Evolutionary conservation across 1,140 invertebrate genomes (phyloP).

Genomic region (Caenorhabditis tropicalis): DNA sequence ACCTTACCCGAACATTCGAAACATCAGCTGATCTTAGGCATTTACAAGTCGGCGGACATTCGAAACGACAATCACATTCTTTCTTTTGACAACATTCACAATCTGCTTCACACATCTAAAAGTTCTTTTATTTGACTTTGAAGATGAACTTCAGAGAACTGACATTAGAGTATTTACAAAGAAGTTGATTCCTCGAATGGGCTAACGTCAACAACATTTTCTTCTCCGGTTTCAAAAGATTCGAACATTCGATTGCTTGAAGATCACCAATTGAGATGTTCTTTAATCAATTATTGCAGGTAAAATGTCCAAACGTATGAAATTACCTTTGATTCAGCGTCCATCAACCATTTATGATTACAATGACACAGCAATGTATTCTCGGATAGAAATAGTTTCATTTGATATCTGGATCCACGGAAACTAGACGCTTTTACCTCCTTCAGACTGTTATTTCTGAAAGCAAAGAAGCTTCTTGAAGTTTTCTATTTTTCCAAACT

Average conservation of each 20-base stretch:
- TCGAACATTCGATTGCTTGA: neutral
- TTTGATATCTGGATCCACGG: conserved; percentile 10
- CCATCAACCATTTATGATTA: conserved; percentile 53
- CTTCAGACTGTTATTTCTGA: conserved; percentile 54
- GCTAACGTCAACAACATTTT: conserved; percentile 42
- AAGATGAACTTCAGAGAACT: neutral
- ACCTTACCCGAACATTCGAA: neutral
- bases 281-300: too few relatives aligned
- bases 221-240: neutral
- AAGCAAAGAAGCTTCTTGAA: too few relatives aligned
- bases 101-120: conserved; percentile 32
- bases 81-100: conserved; percentile 29
- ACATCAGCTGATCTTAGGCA: conserved; percentile 22
- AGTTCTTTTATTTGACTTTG: neutral
- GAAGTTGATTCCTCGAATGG: conserved; percentile 47
- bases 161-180: conserved; percentile 55
- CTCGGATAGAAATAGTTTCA: conserved; percentile 50
- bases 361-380: conserved; percentile 58
- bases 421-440: conserved; percentile 52
- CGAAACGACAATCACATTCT: conserved; percentile 2
- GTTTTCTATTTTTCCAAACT: too few relatives aligned
- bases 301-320: too few relatives aligned
- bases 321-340: neutral
- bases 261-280: conserved; percentile 43
- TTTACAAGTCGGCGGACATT: conserved; percentile 19